Base-by-base conservation (phyloP, 2,888 invertebrate species). In the Gasteruption jaculator region DNA sequence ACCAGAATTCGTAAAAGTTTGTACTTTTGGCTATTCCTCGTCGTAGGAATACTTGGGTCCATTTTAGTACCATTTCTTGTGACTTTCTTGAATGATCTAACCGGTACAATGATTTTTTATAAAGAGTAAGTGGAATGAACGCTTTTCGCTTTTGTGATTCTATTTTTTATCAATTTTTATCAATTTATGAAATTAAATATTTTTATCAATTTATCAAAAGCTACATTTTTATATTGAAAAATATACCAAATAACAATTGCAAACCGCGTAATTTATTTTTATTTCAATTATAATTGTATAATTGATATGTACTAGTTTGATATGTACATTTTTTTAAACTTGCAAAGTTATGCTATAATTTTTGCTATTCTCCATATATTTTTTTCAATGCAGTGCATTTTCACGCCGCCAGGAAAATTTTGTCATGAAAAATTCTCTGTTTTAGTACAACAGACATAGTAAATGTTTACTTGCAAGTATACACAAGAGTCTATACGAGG, bases 101-200 rank as follows among this genome's bases (percentile, higher is more conserved):
- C 61, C 1, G 68, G 63, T 10, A 65, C 67, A 2, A 61, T 68
- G 64, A 48, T 65, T 5, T 66, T 66, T 43, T 65, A 65, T 38
- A 67, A 61, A 48, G 54, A 56, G 67, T 68, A 46, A 61, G 59
- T 52, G 14, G 15, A 27, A n/a, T n/a, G n/a, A n/a, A n/a, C n/a
- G 7, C 15, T 36, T 38, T 29, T 29, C 7, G 12, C 18, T 21
- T 38, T 1, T 14, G 3, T 10, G 11, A 14, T 5, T 29, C 29
- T n/a, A 29, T n/a, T 11, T 29, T 29, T 14, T 6, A 29, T 29
- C 12, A 11, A 29, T 8, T 29, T 29, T n/a, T 29, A 7, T 24
- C 10, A n/a, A n/a, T n/a, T n/a, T n/a, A n/a, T n/a, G n/a, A n/a
- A n/a, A n/a, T n/a, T n/a, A n/a, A n/a, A n/a, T n/a, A n/a, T n/a